Conservation (phyloP, 2,113 vertebrate species). For the Smithornis capensis region DNA sequence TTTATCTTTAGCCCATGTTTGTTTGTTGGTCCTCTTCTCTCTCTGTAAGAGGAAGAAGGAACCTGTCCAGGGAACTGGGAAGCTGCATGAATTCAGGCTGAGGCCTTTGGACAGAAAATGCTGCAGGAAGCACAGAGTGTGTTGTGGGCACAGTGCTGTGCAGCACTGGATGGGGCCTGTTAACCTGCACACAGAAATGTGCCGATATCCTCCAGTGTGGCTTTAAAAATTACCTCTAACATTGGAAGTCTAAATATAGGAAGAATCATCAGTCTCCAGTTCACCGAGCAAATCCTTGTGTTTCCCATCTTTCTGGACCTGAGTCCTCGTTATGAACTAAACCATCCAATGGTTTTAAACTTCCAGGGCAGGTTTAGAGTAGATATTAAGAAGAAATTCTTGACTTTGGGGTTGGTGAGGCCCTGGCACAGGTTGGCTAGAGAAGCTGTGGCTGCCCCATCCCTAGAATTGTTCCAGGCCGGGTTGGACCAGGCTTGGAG, state of each 20-base stretch:
- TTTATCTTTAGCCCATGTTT: background rate
- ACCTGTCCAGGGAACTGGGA: background rate
- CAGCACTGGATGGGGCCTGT: background rate
- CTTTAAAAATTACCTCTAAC: background rate
- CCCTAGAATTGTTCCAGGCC: background rate
- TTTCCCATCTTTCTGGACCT: background rate
- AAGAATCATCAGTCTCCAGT: background rate
- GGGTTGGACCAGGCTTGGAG: accelerated
- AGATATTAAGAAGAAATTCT: background rate
- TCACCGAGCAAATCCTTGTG: background rate
- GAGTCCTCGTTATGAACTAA: background rate
- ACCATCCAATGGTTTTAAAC: background rate
- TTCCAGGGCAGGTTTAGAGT: background rate
- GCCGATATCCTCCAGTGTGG: background rate
- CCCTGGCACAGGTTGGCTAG: background rate
- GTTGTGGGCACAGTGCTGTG: background rate
- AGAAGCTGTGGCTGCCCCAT: background rate
- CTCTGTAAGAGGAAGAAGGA: background rate
- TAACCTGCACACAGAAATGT: background rate
- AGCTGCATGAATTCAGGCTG: background rate
- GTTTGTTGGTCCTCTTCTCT: background rate
- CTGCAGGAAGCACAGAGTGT: background rate
- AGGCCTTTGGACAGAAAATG: background rate
- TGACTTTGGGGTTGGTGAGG: background rate
- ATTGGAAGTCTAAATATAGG: background rate